Evolutionary conservation across 2,888 invertebrate genomes (phyloP).

Genomic region (Elmis aenea): DNA sequence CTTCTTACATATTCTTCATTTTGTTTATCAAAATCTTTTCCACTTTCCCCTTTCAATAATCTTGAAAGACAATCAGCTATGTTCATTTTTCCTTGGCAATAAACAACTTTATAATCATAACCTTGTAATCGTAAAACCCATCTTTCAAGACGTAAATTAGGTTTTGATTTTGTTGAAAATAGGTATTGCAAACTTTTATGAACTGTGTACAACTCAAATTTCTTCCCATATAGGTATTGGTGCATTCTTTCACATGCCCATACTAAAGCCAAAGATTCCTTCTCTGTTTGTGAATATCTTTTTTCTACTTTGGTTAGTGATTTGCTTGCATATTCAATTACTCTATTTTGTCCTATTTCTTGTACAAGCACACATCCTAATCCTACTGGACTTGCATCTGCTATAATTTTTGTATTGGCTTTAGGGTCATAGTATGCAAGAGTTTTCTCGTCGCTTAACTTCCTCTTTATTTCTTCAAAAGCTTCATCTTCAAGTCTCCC

Average conservation of each 20-base stretch:
- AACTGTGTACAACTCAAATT: constrained; percentile 28
- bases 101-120: constrained; percentile 17
- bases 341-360: constrained; percentile 18
- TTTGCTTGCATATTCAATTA: constrained; percentile 28
- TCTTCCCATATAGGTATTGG: constrained; percentile 23
- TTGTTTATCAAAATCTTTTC: too few species aligned
- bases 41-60: constrained; percentile 16
- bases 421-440: constrained; percentile 26
- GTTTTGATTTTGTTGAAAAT: constrained; percentile 27
- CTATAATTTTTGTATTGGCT: constrained; percentile 24
- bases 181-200: constrained; percentile 37
- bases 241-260: constrained; percentile 36
- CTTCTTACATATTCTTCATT: constrained; percentile 20
- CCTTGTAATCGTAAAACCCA: constrained; percentile 22
- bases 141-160: constrained; percentile 21
- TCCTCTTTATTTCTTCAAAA: constrained; percentile 17
- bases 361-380: constrained; percentile 29
- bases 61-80: constrained; percentile 25
- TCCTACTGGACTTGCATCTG: constrained; percentile 30
- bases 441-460: constrained; percentile 15
- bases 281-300: constrained; percentile 36
- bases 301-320: constrained; percentile 26
- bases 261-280: constrained; percentile 39
- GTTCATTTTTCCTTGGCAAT: constrained; percentile 19
- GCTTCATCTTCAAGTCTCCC: constrained; percentile 13